Base-by-base conservation (phyloP, 2,113 vertebrate genomes). In the Ictidomys tridecemlineatus region DNA sequence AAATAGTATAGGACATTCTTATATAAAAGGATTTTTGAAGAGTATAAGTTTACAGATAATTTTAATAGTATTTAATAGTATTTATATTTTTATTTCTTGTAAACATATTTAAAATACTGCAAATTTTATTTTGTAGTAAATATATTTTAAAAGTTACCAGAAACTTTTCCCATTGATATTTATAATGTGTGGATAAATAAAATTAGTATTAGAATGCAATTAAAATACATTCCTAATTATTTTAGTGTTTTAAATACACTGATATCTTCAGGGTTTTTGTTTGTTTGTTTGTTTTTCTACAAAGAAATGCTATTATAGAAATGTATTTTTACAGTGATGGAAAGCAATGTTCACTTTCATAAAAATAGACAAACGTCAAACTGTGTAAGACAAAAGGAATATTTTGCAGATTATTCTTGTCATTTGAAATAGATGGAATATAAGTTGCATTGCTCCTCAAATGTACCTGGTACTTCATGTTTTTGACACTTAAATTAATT, bases 171-270 rank as follows among this genome's bases (percentile, higher is more conserved):
- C 24, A 4, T 30, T 91, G 9, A 17, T 87, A 48, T 76, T 77
- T 91, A 76, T 83, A 26, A 26, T 78, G 1, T 58, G 8, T 65
- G 53, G 45, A 70, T 61, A 70, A 82, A n/a, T 70, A 42, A 77
- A 85, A 85, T 85, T 4, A 48, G 82, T 89, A 85, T 79, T 45
- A 9, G 12, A 26, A 78, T 67, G 5, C 9, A 69, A 86, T n/a
- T 77, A 67, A 65, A 88, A 61, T 76, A 53, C 76, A 65, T 84
- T 58, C 17, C 4, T 14, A 78, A 73, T 2, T n/a, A 79, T 67
- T 69, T 48, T 69, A 42, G 11, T 73, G 39, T 61, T 97, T 93
- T 80, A 82, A 89, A 56, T 70, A 72, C n/a, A 85, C 8, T 65
- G 39, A 20, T 53, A 65, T 39, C 13, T 91, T 67, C 13, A 73